Evolutionary conservation across 53 echinoderm and acorn worm species (phyloP), one percentile per base, ranked within the genome.

Genomic region (Temnopleurus reevesii): DNA sequence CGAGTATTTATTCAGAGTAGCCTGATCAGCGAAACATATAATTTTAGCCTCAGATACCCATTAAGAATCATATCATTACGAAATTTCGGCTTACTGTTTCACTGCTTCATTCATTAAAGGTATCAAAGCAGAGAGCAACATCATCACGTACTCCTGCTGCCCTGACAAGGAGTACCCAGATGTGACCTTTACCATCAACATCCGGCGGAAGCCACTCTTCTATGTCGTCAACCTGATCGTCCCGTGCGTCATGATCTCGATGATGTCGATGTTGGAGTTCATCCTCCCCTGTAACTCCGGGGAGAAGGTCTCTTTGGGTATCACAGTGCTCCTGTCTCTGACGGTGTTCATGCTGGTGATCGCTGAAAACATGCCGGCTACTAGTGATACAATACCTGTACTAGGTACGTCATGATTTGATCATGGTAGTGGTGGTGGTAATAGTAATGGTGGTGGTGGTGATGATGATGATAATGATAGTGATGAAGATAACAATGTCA

Each of bases 291-390:
- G 99, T 80, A 95, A 99, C 86, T 99, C 99, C 0, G 99, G 99
- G 0, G 99, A 99, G 92, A 99, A 99, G 84, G 99, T 99, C 0
- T 99, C 99, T 0, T 94, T 99, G 30, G 99, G 99, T 18, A 96
- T 99, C 89, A 99, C 99, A 0, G 99, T 99, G 31, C 94, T 99
- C 13, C 89, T 99, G 58, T 99, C 99, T 7, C 92, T 99, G 45
- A 99, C 99, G 0, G 99, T 99, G 24, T 99, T 99, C 81, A 95
- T 99, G 99, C 53, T 99, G 59, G 99, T 99, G 2, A 95, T 99
- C 43, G 94, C 99, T 5, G 99, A 99, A 58, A 99, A 95, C 83
- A 99, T 99, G 99, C 99, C 99, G 33, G 96, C 96, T 19, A 96
- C 94, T 1, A 94, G 95, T 53, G 94, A 96, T n/a, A 86, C 89